These are phyloP conservation scores for Subacronicta megacephala DNA, from an alignment of 2,888 invertebrate species.

Conservation along the genomic window DNA sequence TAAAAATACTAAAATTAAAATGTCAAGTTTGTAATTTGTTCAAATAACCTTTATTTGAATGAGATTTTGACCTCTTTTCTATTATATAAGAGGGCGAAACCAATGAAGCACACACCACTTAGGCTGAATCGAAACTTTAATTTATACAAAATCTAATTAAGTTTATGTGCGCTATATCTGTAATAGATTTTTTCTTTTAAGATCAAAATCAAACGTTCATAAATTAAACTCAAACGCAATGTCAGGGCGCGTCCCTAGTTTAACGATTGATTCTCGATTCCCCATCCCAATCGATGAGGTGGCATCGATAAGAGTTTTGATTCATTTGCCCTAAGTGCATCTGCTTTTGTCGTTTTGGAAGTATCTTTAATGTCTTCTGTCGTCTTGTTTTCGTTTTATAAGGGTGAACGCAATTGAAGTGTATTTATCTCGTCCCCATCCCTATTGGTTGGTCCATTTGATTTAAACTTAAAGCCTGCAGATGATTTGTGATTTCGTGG, in stretches of 20 bases:
- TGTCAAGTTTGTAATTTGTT: too few species aligned
- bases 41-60: too few species aligned
- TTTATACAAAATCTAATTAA: not conserved
- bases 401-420: constrained; percentile 11
- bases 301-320: constrained; percentile 63
- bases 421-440: constrained; percentile 18
- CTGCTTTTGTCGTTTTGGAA: constrained; percentile 34
- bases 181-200: not conserved
- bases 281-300: constrained; percentile 64
- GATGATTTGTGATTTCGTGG: not conserved
- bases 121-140: too few species aligned
- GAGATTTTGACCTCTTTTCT: too few species aligned
- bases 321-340: constrained; percentile 59
- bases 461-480: not conserved
- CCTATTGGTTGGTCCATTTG: constrained; percentile 1
- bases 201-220: not conserved
- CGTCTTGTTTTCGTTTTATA: constrained; percentile 18
- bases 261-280: constrained; percentile 32
- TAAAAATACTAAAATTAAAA: too few species aligned
- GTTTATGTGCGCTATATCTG: not conserved
- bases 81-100: too few species aligned
- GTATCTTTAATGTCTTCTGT: constrained; percentile 32
- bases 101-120: too few species aligned
- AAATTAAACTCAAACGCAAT: constrained; percentile 7
- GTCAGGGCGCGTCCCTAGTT: constrained; percentile 12